Percentiles rank a stretch among this genome's conserved stretches.
phyloP scores from a whole-genome alignment of 2,797 vertebrate genomes.

The Myotis daubentonii region DNA sequence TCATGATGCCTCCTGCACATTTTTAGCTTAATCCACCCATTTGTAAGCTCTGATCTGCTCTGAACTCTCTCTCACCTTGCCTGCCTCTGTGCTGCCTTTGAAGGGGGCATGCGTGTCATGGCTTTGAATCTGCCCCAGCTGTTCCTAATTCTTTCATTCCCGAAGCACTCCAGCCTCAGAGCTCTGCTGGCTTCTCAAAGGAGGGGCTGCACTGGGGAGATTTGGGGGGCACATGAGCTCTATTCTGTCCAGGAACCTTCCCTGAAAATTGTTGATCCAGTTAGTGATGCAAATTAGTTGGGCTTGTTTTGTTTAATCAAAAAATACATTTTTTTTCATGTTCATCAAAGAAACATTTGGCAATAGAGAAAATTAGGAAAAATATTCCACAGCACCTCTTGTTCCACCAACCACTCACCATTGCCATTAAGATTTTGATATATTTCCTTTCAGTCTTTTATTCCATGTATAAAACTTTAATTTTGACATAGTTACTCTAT shows the following conservation, averaged over 20 bases:
- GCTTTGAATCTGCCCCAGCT: conserved; percentile 61
- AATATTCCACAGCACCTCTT: not conserved
- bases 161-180: not conserved
- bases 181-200: not conserved
- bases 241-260: not conserved
- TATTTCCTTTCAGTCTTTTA: not conserved
- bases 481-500: not conserved
- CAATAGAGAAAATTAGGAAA: not conserved
- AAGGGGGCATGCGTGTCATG: conserved; percentile 10
- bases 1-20: not conserved
- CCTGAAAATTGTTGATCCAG: not conserved
- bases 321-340: not conserved
- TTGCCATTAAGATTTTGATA: not conserved
- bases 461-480: not conserved
- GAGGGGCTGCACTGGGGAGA: not conserved
- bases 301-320: not conserved
- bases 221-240: not conserved
- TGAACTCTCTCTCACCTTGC: conserved; percentile 67
- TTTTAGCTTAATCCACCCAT: conserved; percentile 50
- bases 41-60: not conserved
- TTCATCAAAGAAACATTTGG: not conserved
- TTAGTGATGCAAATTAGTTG: not conserved
- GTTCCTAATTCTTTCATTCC: conserved; percentile 65
- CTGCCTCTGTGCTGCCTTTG: conserved; percentile 62
- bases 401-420: not conserved